Percentiles rank a stretch among this genome's conserved stretches.
Conservation (phyloP, 2,888 invertebrate genomes). For the Galerucella nymphaeae region DNA sequence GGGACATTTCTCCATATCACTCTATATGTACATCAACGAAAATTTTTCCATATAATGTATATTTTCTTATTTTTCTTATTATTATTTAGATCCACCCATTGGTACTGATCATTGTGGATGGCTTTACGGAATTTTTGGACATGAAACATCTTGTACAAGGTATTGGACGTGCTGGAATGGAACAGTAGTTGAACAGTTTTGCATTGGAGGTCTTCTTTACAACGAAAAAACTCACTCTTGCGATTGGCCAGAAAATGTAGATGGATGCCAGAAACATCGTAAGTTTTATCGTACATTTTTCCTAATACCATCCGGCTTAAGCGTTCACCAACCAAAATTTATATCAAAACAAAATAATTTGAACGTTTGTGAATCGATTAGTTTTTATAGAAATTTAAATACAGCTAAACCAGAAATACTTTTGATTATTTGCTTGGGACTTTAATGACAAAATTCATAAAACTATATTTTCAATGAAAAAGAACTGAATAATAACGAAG, state of each 20-base stretch:
- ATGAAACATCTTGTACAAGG: constrained; percentile 91
- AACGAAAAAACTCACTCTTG: constrained; percentile 92
- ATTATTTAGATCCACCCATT: constrained; percentile 79
- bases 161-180: constrained; percentile 98
- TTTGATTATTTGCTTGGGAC: too few relatives aligned
- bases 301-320: neutral
- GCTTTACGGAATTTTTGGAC: constrained; percentile 93
- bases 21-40: too few relatives aligned
- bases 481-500: neutral
- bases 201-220: constrained; percentile 90
- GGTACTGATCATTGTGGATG: constrained; percentile 90
- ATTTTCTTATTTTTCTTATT: too few relatives aligned
- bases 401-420: too few relatives aligned
- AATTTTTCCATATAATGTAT: too few relatives aligned
- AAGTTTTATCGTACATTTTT: constrained; percentile 65
- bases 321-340: too few relatives aligned
- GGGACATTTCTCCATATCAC: too few relatives aligned
- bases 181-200: constrained; percentile 90
- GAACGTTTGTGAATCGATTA: too few relatives aligned
- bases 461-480: neutral
- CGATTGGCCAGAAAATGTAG: constrained; percentile 95
- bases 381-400: too few relatives aligned
- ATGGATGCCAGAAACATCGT: constrained; percentile 95
- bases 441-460: too few relatives aligned
- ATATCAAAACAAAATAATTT: too few relatives aligned